Base-by-base conservation (phyloP, 2,888 invertebrate species). In the Hirudinaria manillensis region DNA sequence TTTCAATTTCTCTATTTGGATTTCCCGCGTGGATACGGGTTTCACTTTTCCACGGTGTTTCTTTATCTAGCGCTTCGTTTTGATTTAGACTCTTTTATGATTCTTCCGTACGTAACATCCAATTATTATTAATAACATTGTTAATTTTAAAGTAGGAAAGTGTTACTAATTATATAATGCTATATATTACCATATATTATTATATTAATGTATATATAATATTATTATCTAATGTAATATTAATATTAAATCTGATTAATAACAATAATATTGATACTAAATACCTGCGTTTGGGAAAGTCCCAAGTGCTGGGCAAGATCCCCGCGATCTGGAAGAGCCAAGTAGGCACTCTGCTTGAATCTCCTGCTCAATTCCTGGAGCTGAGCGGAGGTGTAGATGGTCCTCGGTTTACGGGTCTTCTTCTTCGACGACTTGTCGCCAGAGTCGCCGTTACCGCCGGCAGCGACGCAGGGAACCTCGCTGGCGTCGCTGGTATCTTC, bases 211-310 rank as follows among this genome's bases (percentile, higher is more conserved):
- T n/a, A n/a, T n/a, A n/a, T n/a, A n/a, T n/a, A n/a, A 45, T 45
- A 38, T 38, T 38, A 10, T 38, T 10, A 7, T 7, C 3, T 16
- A 16, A 45, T 16, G 16, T 16, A 16, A 16, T 45, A 45, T 45
- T 45, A 16, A 10, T 6, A 19, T 29, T 7, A 61, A n/a, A 4
- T 13, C 3, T 27, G 6, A 13, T 3, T 3, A 7, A 61, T 61
- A 13, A 7, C n/a, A 61, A 7, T 7, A 6, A 16, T 10, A 61
- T 61, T 4, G 24, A 10, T 27, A 61, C 19, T 61, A 27, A 29
- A 61, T 24, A 73, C 73, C 73, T 73, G 73, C 13, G 73, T 73
- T 24, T 73, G 73, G 36, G 56, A 36, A 16, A 73, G 73, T 13
- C 73, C 73, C 34, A 73, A 29, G 27, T 61, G 73, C 27, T 34